phyloP scores from a whole-genome alignment of 2,113 vertebrate genomes.

The Misgurnus mizolepis region DNA sequence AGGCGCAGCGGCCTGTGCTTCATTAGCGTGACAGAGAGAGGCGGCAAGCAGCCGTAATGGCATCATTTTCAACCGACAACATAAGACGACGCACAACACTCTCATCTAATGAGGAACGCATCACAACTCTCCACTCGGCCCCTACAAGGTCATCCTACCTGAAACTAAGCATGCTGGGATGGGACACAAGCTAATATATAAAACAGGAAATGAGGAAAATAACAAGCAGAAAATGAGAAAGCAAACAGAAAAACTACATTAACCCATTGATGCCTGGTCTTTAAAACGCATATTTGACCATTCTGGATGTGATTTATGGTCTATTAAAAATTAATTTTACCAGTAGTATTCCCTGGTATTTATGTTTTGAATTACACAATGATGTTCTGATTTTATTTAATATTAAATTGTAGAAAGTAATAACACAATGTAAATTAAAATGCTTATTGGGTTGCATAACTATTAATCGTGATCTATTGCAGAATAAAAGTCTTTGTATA shows the following conservation, averaged over 20 bases:
- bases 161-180: background rate
- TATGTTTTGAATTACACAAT: too few relatives aligned
- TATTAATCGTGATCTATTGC: too few relatives aligned
- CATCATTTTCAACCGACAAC: conserved; percentile 37
- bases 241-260: background rate
- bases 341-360: too few relatives aligned
- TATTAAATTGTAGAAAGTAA: too few relatives aligned
- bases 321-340: too few relatives aligned
- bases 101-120: conserved; percentile 19
- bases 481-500: too few relatives aligned
- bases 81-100: conserved; percentile 22
- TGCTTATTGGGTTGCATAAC: too few relatives aligned
- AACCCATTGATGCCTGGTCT: too few relatives aligned
- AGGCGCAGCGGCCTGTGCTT: conserved; percentile 32
- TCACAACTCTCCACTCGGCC: conserved; percentile 10
- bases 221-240: background rate
- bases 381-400: too few relatives aligned
- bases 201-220: conserved; percentile 14
- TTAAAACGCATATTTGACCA: too few relatives aligned
- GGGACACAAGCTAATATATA: background rate
- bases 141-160: conserved; percentile 19
- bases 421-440: too few relatives aligned
- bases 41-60: conserved; percentile 13
- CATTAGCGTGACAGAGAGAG: conserved; percentile 38
- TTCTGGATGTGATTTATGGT: too few relatives aligned